Evolutionary conservation across 2,888 invertebrate genomes (phyloP), one percentile per base, ranked within the genome.

Genomic region (Drosophila longiperda): DNA sequence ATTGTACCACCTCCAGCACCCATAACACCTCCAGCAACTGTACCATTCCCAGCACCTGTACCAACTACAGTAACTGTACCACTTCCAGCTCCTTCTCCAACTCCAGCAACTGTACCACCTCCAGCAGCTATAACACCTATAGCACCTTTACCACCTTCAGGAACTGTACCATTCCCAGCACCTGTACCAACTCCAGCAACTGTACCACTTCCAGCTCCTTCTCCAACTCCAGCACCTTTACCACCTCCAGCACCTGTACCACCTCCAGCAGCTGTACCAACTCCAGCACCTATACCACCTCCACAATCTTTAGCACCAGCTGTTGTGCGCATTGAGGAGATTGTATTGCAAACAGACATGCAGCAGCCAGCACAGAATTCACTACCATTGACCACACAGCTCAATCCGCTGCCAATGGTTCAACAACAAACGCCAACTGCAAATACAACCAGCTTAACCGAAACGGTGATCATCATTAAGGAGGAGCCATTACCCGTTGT

Each of bases 401-500:
- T 53, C 15, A 55, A 55, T 38, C n/a, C 40, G 55, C 42, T 32
- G 57, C 38, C 42, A 55, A 23, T 4, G 9, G 23, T 45, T 15
- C 54, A 38, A 42, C 75, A 33, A 52, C 60, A 59, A 53, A n/a
- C 64, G 11, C 12, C 17, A 54, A 11, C 36, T 50, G 11, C 34
- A 32, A 26, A 38, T 20, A 3, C 20, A 32, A 23, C 34, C 38
- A 29, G 40, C 29, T 23, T 34, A 29, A 34, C 20, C 9, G 59
- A 59, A 67, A 58, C 52, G 38, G 77, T 63, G 29, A 40, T 77
- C 33, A 49, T 72, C 26, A 49, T 72, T 3, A 77, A 72, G 34
- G 49, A 33, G 26, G 23, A 65, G 9, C 23, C 26, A 12, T 5
- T 49, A 45, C 40, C 32, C 5, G 42, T 23, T 15, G 23, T 45